Percentiles rank a stretch among this genome's conserved stretches.
phyloP scores from a whole-genome alignment of 2,113 vertebrate species.

The Ictalurus furcatus region DNA sequence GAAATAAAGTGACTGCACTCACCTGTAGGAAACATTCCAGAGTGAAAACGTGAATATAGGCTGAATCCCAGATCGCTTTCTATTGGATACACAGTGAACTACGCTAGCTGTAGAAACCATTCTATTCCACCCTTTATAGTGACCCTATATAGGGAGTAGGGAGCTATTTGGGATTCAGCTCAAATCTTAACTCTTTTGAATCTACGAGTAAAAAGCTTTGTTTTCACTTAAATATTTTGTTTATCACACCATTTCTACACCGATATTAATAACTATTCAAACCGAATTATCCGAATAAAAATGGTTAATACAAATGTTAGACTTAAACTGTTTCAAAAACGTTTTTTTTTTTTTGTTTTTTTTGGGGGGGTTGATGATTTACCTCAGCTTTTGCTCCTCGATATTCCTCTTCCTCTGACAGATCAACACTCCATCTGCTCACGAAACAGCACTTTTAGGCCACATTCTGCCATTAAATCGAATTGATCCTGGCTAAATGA shows the following conservation, averaged over 20 bases:
- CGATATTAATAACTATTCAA: neutral
- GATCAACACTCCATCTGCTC: neutral
- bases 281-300: too few species aligned
- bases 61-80: neutral
- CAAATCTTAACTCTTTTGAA: too few species aligned
- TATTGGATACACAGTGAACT: neutral
- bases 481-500: neutral
- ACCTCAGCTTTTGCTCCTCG: constrained; percentile 3
- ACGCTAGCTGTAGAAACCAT: neutral
- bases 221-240: neutral
- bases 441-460: neutral
- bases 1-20: neutral
- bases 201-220: neutral
- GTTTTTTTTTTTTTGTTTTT: neutral
- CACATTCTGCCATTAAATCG: neutral
- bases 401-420: neutral
- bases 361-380: neutral
- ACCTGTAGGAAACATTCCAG: constrained; percentile 25
- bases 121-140: neutral
- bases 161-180: neutral
- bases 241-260: neutral
- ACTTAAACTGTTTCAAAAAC: neutral
- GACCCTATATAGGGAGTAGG: neutral
- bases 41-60: neutral
- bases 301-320: neutral